Percentiles rank a stretch among this genome's conserved stretches.
phyloP scores from a whole-genome alignment of 2,888 invertebrate genomes.

The Helicoverpa assulta region DNA sequence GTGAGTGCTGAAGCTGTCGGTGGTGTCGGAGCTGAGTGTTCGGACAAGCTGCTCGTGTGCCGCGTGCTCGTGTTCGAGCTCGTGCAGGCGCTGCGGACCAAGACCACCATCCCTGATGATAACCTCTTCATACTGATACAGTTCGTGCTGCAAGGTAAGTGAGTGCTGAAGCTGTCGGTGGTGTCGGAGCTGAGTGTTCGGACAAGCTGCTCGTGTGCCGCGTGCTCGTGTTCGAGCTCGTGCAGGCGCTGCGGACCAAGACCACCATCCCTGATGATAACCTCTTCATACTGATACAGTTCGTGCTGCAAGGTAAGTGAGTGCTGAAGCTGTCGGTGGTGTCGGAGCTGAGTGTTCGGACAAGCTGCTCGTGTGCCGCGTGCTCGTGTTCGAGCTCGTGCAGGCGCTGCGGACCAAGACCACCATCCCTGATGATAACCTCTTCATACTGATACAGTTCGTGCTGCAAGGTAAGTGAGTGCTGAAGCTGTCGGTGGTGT shows the following conservation, averaged over 20 bases:
- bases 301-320: slow-evolving; percentile 96
- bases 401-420: slow-evolving; percentile 99
- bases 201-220: slow-evolving; percentile 98
- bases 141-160: slow-evolving; percentile 95
- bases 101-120: slow-evolving; percentile 97
- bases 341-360: slow-evolving; percentile 98
- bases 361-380: slow-evolving; percentile 97
- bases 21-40: slow-evolving; percentile 97
- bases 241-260: slow-evolving; percentile 98
- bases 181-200: slow-evolving; percentile 97
- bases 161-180: slow-evolving; percentile 94
- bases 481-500: too few relatives aligned
- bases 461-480: slow-evolving; percentile 96
- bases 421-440: slow-evolving; percentile 97
- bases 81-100: slow-evolving; percentile 98
- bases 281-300: slow-evolving; percentile 96
- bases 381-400: slow-evolving; percentile 97
- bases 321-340: slow-evolving; percentile 94
- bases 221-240: slow-evolving; percentile 97
- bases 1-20: slow-evolving; percentile 94
- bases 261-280: slow-evolving; percentile 98
- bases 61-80: slow-evolving; percentile 98
- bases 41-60: slow-evolving; percentile 97
- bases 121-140: slow-evolving; percentile 98
- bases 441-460: slow-evolving; percentile 96